Percentiles rank a stretch among this genome's conserved stretches.
Evolutionary conservation across 2,113 vertebrate genomes (phyloP).

Genomic region (Heliornis fulica): DNA sequence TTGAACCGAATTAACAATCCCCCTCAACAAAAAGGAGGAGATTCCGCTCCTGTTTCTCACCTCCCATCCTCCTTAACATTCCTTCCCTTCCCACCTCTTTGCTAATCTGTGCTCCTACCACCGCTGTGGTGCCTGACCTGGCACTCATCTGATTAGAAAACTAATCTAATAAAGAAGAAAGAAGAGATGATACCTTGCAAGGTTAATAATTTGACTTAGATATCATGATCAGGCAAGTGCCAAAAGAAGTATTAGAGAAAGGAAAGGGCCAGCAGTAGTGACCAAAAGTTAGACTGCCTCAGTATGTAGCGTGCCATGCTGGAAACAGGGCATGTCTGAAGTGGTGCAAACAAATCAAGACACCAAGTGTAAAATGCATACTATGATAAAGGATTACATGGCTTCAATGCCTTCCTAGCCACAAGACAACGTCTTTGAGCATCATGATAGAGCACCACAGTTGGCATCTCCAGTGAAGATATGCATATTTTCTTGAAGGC

Average conservation of each 20-base stretch:
- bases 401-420: neutral
- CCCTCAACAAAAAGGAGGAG: neutral
- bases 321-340: neutral
- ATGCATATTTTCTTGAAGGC: neutral
- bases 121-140: neutral
- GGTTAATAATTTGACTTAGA: neutral
- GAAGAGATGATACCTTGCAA: neutral
- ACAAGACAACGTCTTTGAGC: neutral
- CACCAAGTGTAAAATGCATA: neutral
- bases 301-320: fast-evolving
- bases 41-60: neutral
- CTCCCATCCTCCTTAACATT: neutral
- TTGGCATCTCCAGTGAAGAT: neutral
- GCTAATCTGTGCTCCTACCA: neutral
- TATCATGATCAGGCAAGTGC: neutral
- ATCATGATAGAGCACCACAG: neutral
- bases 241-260: neutral
- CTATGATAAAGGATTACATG: neutral
- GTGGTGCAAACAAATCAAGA: neutral
- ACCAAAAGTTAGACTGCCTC: neutral
- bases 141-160: neutral
- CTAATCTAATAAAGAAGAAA: neutral
- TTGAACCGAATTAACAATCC: neutral
- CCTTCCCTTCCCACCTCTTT: neutral
- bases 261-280: neutral